Evolutionary conservation across 2,113 vertebrate species (phyloP).

Genomic region (Tichodroma muraria): DNA sequence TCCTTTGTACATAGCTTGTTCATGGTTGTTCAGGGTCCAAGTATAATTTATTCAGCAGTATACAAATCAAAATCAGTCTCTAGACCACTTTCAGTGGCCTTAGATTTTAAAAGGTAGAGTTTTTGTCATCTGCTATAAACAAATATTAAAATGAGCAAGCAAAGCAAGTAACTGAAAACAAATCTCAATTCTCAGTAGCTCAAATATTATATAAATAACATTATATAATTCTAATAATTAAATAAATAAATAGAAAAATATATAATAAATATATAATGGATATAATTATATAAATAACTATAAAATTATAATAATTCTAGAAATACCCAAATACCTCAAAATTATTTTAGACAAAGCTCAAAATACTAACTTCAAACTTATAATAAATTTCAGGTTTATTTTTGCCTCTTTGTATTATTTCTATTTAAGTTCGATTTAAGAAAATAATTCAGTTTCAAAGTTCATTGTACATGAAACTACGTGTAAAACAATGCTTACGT

Average conservation of each 20-base stretch:
- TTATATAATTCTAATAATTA: background rate
- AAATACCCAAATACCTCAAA: background rate
- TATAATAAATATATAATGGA: background rate
- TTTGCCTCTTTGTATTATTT: background rate
- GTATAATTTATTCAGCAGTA: background rate
- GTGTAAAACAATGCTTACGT: background rate
- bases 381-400: background rate
- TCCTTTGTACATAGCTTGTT: background rate
- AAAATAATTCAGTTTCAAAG: background rate
- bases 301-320: background rate
- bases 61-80: background rate
- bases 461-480: background rate
- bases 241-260: background rate
- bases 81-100: background rate
- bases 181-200: background rate
- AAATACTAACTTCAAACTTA: background rate
- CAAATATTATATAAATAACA: too few species aligned
- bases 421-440: background rate
- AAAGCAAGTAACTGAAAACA: background rate
- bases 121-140: background rate
- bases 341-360: background rate
- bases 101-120: background rate
- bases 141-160: background rate
- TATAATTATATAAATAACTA: background rate
- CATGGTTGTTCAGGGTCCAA: background rate